Percentiles rank a stretch among this genome's conserved stretches.
phyloP scores from a whole-genome alignment of 2,113 vertebrate species.

The Platysternon megacephalum region DNA sequence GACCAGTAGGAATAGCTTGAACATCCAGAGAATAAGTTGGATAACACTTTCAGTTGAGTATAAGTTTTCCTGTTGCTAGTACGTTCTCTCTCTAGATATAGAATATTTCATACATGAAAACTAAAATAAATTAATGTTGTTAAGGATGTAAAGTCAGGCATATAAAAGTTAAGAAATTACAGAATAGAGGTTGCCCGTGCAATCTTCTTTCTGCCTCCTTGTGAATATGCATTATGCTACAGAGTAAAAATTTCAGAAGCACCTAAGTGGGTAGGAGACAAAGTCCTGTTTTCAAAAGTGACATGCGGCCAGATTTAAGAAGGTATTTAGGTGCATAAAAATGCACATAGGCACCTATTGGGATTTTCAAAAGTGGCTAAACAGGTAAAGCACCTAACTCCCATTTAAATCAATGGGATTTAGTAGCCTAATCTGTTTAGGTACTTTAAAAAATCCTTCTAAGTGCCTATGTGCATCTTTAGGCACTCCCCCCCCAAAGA shows the following conservation, averaged over 20 bases:
- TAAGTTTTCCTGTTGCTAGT: not conserved
- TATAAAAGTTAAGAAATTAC: not conserved
- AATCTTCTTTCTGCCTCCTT: not conserved
- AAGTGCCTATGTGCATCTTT: not conserved
- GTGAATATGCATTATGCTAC: not conserved
- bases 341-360: not conserved
- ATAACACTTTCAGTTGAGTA: not conserved
- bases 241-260: not conserved
- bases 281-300: not conserved
- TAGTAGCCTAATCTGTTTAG: not conserved
- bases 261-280: not conserved
- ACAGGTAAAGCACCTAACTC: not conserved
- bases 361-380: not conserved
- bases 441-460: too few species aligned
- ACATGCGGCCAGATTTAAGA: not conserved
- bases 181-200: not conserved
- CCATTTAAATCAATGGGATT: not conserved
- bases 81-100: not conserved
- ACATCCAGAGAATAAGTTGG: not conserved
- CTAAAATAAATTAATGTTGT: not conserved
- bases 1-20: not conserved
- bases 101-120: not conserved
- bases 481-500: not conserved
- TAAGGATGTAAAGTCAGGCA: not conserved
- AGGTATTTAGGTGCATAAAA: not conserved